phyloP scores from a whole-genome alignment of 2,113 vertebrate genomes.

The Plecotus auritus region DNA sequence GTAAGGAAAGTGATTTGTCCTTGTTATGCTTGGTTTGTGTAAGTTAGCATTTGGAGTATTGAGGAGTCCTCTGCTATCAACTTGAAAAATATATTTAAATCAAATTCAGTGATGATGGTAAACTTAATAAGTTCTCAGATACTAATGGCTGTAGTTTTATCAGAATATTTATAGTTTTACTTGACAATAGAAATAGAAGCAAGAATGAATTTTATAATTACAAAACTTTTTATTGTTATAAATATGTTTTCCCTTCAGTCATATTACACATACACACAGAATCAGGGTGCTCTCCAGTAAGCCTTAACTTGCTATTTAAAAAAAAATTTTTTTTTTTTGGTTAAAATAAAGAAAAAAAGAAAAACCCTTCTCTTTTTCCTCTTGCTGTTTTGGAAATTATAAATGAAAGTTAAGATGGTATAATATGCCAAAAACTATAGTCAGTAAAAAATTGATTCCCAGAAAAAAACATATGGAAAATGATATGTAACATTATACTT shows the following conservation, averaged over 20 bases:
- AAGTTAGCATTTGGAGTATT: background rate
- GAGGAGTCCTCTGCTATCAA: background rate
- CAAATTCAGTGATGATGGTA: background rate
- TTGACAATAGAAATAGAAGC: background rate
- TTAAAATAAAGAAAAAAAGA: background rate
- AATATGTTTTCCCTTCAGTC: background rate
- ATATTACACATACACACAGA: background rate
- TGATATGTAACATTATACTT: background rate
- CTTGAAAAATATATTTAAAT: slow-evolving; percentile 30
- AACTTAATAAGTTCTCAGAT: background rate
- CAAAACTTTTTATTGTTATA: background rate
- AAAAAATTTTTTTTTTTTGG: background rate
- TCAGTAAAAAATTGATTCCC: background rate
- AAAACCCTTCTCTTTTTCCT: background rate
- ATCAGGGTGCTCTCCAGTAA: background rate
- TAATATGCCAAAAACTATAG: background rate
- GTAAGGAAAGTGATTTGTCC: background rate
- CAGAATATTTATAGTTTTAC: background rate
- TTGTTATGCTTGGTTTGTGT: background rate
- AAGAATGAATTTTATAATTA: background rate
- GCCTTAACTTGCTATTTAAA: background rate
- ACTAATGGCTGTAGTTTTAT: background rate
- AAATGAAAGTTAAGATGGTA: background rate
- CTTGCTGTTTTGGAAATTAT: background rate
- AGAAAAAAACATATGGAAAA: background rate